A percentile compares a stretch with the other conserved stretches of the same genome.
phyloP scores from a whole-genome alignment of 2,888 invertebrate genomes.

The Sesamia inferens region DNA sequence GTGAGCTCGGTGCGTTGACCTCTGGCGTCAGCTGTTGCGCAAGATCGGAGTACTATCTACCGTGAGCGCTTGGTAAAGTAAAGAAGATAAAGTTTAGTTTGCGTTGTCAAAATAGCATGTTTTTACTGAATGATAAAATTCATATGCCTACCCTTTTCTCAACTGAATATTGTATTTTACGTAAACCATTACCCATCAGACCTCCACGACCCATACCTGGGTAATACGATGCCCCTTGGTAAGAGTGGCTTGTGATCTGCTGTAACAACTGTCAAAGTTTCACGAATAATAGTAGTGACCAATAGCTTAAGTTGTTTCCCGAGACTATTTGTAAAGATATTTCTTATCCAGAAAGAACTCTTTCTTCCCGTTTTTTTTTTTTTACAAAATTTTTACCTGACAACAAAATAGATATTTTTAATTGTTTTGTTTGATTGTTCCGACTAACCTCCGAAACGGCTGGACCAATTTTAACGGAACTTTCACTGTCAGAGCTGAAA shows the following conservation, averaged over 20 bases:
- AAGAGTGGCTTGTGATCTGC: not conserved
- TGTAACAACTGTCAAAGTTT: not conserved
- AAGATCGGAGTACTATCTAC: no score
- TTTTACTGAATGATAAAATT: no score
- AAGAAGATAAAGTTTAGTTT: no score
- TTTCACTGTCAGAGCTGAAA: not conserved
- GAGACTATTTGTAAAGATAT: not conserved
- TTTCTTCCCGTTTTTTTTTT: no score
- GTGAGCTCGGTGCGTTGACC: no score
- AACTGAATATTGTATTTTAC: not conserved
- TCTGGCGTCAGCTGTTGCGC: no score
- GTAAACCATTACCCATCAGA: not conserved
- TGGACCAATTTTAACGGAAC: not conserved
- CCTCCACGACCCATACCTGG: not conserved
- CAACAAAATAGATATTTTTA: no score
- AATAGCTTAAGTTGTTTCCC: not conserved
- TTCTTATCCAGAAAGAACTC: no score
- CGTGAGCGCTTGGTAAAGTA: no score
- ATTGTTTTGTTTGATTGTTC: not conserved
- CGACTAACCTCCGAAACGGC: not conserved
- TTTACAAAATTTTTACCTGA: no score
- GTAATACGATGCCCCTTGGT: not conserved
- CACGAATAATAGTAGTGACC: not conserved
- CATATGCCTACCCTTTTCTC: not conserved
- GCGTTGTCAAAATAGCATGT: no score